These are phyloP conservation scores for Vimba vimba DNA, from an alignment of 2,113 vertebrate genomes.

Conservation along the genomic window DNA sequence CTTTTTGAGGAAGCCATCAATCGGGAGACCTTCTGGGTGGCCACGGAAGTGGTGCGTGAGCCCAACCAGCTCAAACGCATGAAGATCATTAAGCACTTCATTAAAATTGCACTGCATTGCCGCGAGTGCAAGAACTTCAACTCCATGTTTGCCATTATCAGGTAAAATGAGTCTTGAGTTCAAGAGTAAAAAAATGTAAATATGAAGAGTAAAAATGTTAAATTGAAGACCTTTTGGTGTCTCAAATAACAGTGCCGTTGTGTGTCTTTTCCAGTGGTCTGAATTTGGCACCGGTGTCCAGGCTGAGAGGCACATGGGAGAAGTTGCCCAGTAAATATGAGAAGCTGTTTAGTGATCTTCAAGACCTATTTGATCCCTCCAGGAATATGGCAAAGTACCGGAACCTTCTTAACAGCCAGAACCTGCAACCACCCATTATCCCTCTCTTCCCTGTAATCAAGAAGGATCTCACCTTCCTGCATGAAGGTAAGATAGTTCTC, in stretches of 20 bases:
- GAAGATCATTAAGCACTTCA: constrained; percentile 98
- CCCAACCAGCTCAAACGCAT: constrained; percentile 96
- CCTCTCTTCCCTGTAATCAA: constrained; percentile 98
- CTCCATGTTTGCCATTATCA: constrained; percentile 99
- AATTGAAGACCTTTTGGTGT: neutral
- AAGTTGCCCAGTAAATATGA: constrained; percentile 98
- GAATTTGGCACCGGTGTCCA: constrained; percentile 94
- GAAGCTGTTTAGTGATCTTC: constrained; percentile 96
- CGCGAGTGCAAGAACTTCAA: constrained; percentile 99
- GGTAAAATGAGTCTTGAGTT: constrained; percentile 70
- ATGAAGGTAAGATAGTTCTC: constrained; percentile 83
- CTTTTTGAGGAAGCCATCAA: constrained; percentile 98
- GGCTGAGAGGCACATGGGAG: constrained; percentile 97
- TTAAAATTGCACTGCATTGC: constrained; percentile 98
- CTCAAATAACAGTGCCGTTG: neutral
- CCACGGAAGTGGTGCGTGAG: constrained; percentile 92
- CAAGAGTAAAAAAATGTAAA: neutral
- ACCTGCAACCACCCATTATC: constrained; percentile 95
- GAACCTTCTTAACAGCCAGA: constrained; percentile 96
- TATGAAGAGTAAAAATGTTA: neutral
- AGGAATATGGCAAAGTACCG: constrained; percentile 99
- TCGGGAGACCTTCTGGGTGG: constrained; percentile 99
- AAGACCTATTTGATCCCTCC: constrained; percentile 97
- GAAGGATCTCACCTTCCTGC: constrained; percentile 98
- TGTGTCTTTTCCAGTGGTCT: constrained; percentile 80